Evolutionary conservation across 2,113 vertebrate genomes (phyloP).

Genomic region (Anoplopoma fimbria): DNA sequence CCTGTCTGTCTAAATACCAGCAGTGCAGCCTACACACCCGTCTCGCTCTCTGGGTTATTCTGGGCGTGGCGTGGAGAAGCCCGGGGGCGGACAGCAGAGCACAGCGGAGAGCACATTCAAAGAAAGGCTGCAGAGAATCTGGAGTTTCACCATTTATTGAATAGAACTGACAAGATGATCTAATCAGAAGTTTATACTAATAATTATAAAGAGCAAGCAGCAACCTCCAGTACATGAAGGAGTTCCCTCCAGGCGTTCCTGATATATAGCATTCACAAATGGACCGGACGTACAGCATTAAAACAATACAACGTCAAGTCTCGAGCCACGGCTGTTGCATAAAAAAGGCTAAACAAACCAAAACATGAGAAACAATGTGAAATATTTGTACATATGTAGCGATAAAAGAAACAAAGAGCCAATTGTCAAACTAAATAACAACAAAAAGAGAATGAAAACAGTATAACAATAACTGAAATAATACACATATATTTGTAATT

Average conservation of each 20-base stretch:
- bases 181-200: neutral
- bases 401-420: too few species aligned
- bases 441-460: neutral
- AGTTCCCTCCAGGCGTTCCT: neutral
- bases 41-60: constrained; percentile 48
- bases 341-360: too few species aligned
- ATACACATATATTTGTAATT: neutral
- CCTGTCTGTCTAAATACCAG: constrained; percentile 68
- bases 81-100: neutral
- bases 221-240: neutral
- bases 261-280: too few species aligned
- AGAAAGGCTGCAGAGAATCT: constrained; percentile 36
- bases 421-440: too few species aligned
- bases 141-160: neutral
- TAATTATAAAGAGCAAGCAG: neutral
- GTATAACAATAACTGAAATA: neutral
- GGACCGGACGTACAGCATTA: neutral
- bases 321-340: too few species aligned
- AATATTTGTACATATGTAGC: too few species aligned
- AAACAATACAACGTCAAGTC: neutral
- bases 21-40: constrained; percentile 37
- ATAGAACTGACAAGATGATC: neutral
- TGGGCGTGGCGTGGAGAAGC: constrained; percentile 37
- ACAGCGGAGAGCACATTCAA: constrained; percentile 33
- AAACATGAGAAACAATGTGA: too few species aligned